Evolutionary conservation across 2,797 vertebrate genomes (phyloP), one percentile per base, ranked within the genome.

Genomic region (Rhinella marina): DNA sequence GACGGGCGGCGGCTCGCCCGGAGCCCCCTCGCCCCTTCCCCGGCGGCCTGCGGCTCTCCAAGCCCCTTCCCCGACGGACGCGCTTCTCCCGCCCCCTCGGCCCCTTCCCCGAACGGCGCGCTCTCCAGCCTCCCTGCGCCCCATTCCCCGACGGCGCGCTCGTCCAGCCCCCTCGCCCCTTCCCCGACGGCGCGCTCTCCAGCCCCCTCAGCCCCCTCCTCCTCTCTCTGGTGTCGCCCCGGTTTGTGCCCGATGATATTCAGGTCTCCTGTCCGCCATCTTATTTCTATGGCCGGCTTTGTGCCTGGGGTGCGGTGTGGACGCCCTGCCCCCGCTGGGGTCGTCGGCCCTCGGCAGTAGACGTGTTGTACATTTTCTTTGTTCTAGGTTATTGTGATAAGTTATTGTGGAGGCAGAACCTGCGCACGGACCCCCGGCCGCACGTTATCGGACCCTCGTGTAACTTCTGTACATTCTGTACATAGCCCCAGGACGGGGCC

Each of bases 331-430:
- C 12, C 54, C 54, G 12, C 54, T 14, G 54, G 12, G 10, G 6
- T 52, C 1, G 10, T 41, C 3, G 5, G 0, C 2, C 1, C 73
- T 50, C 21, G 41, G 23, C 73, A n/a, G 12, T 73, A 73, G 19
- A 48, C 16, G 29, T 83, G 91, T 92, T 95, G 95, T 95, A 95
- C 90, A 94, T 93, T 93, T 90, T 88, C 68, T 90, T 86, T 92
- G 81, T 92, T 77, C 87, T 91, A 92, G 19, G 92, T 92, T 92
- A 92, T 94, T 94, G 93, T 93, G 93, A 94, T 96, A 96, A 96
- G 92, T 96, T 95, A 96, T 96, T 96, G 94, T 92, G 91, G 91
- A 92, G 91, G 91, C 84, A 80, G 75, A 85, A 90, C 81, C 92
- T 91, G 84, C 87, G 91, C 91, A 52, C 89, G 90, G 92, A 91